Evolutionary conservation across 2,797 vertebrate genomes (phyloP).

Genomic region (Enteromius trimaculatus): DNA sequence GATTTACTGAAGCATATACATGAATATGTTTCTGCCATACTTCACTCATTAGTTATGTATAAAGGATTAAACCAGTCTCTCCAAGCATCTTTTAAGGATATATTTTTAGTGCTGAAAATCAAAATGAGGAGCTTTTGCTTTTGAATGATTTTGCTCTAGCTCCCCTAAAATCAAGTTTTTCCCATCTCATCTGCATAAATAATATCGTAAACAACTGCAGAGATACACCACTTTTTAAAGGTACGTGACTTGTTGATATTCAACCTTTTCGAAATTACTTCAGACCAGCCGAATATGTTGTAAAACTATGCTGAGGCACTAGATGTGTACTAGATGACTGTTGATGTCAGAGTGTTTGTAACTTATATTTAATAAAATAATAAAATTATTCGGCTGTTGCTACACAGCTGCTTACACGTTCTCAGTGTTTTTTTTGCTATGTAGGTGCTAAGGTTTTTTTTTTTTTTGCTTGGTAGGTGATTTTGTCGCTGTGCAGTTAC

Average conservation of each 20-base stretch:
- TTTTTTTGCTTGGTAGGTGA: too few species aligned
- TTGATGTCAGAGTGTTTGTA: not conserved
- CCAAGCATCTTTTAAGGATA: not conserved
- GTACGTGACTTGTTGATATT: not conserved
- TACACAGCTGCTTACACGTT: not conserved
- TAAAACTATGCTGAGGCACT: not conserved
- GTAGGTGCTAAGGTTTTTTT: not conserved
- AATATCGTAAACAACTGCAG: not conserved
- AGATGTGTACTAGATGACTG: not conserved
- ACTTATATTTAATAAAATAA: too few species aligned
- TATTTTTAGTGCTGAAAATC: slow-evolving; percentile 9
- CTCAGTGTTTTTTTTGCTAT: not conserved
- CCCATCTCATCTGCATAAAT: not conserved
- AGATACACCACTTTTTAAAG: not conserved
- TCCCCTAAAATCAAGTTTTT: not conserved
- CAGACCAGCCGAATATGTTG: not conserved
- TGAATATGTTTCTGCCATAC: not conserved
- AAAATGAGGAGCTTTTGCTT: slow-evolving; percentile 10
- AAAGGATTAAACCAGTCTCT: not conserved
- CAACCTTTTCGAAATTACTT: not conserved
- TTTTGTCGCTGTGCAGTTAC: not conserved
- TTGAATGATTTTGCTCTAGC: not conserved
- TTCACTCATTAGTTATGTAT: slow-evolving; percentile 15
- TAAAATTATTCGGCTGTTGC: not conserved
- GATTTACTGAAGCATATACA: not conserved